phyloP scores from a whole-genome alignment of 1,140 invertebrate genomes.

The Ooceraea biroi region DNA sequence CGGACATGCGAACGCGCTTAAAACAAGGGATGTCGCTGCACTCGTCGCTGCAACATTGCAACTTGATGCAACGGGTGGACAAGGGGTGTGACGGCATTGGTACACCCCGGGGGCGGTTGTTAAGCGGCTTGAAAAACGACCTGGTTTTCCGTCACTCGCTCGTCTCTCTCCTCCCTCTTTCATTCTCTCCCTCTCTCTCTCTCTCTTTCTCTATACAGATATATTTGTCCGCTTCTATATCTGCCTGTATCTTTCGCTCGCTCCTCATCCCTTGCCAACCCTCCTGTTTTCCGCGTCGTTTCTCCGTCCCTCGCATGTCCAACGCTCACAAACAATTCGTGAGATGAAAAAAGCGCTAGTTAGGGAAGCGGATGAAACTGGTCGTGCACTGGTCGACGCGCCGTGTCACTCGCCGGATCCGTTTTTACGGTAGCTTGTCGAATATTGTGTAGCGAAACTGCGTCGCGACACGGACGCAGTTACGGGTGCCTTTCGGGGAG shows the following conservation, averaged over 20 bases:
- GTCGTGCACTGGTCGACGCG: constrained; percentile 21
- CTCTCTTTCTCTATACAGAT: background rate
- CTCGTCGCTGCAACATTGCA: constrained; percentile 43
- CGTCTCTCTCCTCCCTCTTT: background rate
- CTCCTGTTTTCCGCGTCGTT: background rate
- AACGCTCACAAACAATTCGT: constrained; percentile 45
- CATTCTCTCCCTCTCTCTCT: background rate
- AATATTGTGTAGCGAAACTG: constrained; percentile 10
- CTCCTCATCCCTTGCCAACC: background rate
- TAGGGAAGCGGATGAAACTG: constrained; percentile 46
- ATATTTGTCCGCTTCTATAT: too few relatives aligned
- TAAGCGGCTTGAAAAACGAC: constrained; percentile 64
- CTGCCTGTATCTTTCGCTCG: background rate
- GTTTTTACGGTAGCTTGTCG: constrained; percentile 37
- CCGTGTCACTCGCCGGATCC: constrained; percentile 22
- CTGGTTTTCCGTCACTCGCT: constrained; percentile 30
- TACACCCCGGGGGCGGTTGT: constrained; percentile 51
- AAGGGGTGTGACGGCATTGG: constrained; percentile 26
- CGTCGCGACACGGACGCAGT: too few relatives aligned
- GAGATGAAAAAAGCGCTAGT: constrained; percentile 51
- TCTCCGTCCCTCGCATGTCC: constrained; percentile 22
- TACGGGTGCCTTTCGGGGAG: background rate
- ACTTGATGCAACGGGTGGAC: constrained; percentile 39
- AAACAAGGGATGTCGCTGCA: constrained; percentile 42
- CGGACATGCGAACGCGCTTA: constrained; percentile 53